These are phyloP conservation scores for Sinonovacula constricta DNA, from an alignment of 1,140 invertebrate species.

Conservation along the genomic window DNA sequence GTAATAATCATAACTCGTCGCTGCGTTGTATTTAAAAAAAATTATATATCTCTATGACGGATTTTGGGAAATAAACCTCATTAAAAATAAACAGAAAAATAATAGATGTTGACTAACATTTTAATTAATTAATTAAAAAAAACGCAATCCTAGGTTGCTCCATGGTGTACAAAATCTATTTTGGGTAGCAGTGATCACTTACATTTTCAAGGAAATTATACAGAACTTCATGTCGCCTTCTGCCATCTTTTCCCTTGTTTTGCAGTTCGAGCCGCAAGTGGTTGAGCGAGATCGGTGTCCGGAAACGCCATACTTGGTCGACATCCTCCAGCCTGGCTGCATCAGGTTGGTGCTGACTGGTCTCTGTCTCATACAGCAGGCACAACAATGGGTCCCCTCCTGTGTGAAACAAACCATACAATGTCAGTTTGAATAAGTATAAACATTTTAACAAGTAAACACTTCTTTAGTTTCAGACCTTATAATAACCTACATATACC, in stretches of 20 bases:
- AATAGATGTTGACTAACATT: too few relatives aligned
- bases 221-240: constrained; percentile 43
- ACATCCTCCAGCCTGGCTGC: constrained; percentile 13
- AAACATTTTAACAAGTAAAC: not conserved
- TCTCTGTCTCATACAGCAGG: constrained; percentile 62
- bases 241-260: not conserved
- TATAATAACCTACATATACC: not conserved
- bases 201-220: constrained; percentile 59
- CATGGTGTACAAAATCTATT: too few relatives aligned
- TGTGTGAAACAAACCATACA: too few relatives aligned
- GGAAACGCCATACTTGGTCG: constrained; percentile 57
- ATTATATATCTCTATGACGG: too few relatives aligned
- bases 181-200: too few relatives aligned
- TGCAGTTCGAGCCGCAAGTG: constrained; percentile 50
- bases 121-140: too few relatives aligned
- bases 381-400: constrained; percentile 55
- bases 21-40: too few relatives aligned
- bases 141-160: too few relatives aligned
- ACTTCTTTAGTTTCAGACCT: not conserved
- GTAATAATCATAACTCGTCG: too few relatives aligned
- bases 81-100: too few relatives aligned
- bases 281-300: constrained; percentile 54
- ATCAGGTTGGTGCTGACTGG: not conserved
- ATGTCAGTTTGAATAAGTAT: constrained; percentile 4
- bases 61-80: too few relatives aligned